phyloP scores from a whole-genome alignment of 2,888 invertebrate genomes.

The Lathronympha strigana region DNA sequence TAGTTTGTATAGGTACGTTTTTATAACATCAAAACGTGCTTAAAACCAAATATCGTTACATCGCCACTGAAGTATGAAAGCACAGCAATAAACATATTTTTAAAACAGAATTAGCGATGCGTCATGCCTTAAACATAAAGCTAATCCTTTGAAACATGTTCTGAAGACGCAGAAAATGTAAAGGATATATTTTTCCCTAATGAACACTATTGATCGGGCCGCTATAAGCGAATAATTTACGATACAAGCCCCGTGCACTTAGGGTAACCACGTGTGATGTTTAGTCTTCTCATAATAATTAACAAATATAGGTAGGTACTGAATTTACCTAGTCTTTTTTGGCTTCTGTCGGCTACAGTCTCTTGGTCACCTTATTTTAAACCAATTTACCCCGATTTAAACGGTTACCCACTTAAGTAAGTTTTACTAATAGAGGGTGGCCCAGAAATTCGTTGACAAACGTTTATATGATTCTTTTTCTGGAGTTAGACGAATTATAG shows the following conservation, averaged over 20 bases:
- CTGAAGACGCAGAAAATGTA: conserved; percentile 54
- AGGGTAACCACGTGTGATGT: background rate
- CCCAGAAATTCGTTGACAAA: no score
- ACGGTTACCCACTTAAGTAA: no score
- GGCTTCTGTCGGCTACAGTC: no score
- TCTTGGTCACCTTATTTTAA: no score
- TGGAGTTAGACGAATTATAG: no score
- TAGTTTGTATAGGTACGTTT: background rate
- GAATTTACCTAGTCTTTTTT: no score
- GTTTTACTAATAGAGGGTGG: no score
- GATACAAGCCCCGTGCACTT: conserved; percentile 52
- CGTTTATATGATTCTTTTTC: no score
- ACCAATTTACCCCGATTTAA: no score
- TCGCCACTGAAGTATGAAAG: background rate
- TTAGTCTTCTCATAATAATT: background rate
- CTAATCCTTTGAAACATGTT: conserved; percentile 22
- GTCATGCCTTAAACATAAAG: conserved; percentile 1
- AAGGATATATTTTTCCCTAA: conserved; percentile 78
- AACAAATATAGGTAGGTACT: background rate
- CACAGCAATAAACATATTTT: background rate
- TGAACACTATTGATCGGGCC: conserved; percentile 79
- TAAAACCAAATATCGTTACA: no score
- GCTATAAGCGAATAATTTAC: conserved; percentile 80
- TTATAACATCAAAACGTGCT: background rate
- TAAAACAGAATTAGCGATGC: background rate